phyloP scores from a whole-genome alignment of 2,113 vertebrate species.

The Pteropus alecto region DNA sequence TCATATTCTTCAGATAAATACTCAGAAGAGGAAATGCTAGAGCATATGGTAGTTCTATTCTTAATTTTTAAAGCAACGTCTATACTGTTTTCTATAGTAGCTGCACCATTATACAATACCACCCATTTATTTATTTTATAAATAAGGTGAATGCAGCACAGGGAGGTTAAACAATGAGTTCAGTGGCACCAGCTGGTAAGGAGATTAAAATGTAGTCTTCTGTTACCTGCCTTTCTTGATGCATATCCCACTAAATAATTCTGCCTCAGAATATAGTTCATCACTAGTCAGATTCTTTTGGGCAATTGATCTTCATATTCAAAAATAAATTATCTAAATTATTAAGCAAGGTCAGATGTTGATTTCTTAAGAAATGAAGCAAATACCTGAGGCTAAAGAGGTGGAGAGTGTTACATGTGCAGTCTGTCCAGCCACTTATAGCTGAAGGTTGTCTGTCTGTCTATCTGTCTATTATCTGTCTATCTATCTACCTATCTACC shows the following conservation, averaged over 20 bases:
- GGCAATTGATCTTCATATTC: not conserved
- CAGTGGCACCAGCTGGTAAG: not conserved
- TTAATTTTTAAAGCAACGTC: not conserved
- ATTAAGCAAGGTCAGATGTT: not conserved
- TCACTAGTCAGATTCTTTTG: not conserved
- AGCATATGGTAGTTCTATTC: not conserved
- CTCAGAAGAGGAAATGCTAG: not conserved
- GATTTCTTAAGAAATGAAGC: not conserved
- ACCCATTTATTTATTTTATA: not conserved
- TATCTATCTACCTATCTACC: not conserved
- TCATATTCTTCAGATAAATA: not conserved
- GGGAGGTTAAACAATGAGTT: not conserved
- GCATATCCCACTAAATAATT: not conserved
- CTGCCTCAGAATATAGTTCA: not conserved
- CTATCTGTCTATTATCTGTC: no score
- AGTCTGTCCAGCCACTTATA: not conserved
- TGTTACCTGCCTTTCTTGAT: not conserved
- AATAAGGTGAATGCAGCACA: not conserved
- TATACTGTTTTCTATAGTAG: not conserved
- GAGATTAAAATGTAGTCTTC: not conserved
- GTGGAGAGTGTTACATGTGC: not conserved
- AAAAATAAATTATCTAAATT: not conserved
- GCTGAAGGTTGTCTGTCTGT: not conserved
- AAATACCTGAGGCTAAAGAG: not conserved
- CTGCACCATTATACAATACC: not conserved